Evolutionary conservation across 2,888 invertebrate genomes (phyloP), one percentile per base, ranked within the genome.

Genomic region (Ophion ellenae): DNA sequence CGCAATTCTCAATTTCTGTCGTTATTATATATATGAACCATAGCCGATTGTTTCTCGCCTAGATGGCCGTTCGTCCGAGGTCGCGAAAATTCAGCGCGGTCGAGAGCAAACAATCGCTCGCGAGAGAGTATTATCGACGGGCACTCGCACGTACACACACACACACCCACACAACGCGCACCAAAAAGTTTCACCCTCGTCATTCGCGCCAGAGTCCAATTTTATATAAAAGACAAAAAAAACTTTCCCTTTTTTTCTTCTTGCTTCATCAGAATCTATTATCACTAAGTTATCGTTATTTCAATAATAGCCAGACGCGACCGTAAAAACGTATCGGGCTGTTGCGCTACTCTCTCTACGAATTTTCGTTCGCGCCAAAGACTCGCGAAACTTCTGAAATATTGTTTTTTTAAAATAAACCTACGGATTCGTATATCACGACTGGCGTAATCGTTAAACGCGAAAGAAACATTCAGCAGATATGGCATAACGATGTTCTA

Each of bases 361-460:
- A 77, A 17, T 28, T 75, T 67, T 47, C 57, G 24, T n/a, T n/a
- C 61, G 24, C 53, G 53, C 14, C 53, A 77, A 61, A 61, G 14
- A 40, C 67, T 20, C 53, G 14, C 9, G 28, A 74, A 32, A 67
- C 14, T 67, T 76, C 61, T 1, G 11, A 6, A 9, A 10, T 20
- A 17, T 70, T 71, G 24, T 61, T 73, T 57, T 69, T 40, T 63
- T 5, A 20, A 36, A 80, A 85, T 28, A 77, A 76, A 85, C 73
- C 69, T 53, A 53, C 75, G 88, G 81, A 45, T 59, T 90, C 86
- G 87, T 86, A 86, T 89, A 82, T 81, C 87, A 53, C 11, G 17
- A 53, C 53, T 53, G 53, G 53, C 53, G 53, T 53, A 53, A 17
- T 53, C 32, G 36, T 59, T 59, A 36, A n/a, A 36, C 24, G 32